Evolutionary conservation across 1,140 invertebrate species (phyloP).

Genomic region (Magallana angulata): DNA sequence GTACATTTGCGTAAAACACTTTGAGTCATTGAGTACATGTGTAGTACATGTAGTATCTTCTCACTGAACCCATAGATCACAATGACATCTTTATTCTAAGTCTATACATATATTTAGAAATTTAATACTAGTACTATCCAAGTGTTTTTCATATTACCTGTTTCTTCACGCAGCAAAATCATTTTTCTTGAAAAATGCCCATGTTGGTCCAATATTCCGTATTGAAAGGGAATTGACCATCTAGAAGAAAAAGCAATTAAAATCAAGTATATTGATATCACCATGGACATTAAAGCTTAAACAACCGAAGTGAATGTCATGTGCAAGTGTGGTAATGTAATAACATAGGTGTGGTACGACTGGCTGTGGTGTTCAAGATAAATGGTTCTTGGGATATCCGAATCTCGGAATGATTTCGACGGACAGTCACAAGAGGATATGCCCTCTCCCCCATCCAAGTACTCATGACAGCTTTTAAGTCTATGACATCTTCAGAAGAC

Average conservation of each 20-base stretch:
- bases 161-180: not conserved
- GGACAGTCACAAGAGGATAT: slow-evolving; percentile 89
- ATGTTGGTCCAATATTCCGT: not conserved
- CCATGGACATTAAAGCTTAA: no score
- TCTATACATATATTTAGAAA: no score
- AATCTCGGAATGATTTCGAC: slow-evolving; percentile 79
- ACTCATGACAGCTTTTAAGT: slow-evolving; percentile 88
- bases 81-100: no score
- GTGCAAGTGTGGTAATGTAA: no score
- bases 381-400: slow-evolving; percentile 59
- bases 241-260: not conserved
- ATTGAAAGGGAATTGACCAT: not conserved
- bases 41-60: no score
- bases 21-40: no score
- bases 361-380: no score
- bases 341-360: no score
- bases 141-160: not conserved
- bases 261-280: not conserved
- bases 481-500: slow-evolving; percentile 38
- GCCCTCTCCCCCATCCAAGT: slow-evolving; percentile 94
- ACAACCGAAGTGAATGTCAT: no score
- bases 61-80: no score
- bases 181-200: not conserved
- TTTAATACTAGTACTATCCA: no score
- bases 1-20: no score